Evolutionary conservation across 2,113 vertebrate species (phyloP).

Genomic region (Platycercus adscitus): DNA sequence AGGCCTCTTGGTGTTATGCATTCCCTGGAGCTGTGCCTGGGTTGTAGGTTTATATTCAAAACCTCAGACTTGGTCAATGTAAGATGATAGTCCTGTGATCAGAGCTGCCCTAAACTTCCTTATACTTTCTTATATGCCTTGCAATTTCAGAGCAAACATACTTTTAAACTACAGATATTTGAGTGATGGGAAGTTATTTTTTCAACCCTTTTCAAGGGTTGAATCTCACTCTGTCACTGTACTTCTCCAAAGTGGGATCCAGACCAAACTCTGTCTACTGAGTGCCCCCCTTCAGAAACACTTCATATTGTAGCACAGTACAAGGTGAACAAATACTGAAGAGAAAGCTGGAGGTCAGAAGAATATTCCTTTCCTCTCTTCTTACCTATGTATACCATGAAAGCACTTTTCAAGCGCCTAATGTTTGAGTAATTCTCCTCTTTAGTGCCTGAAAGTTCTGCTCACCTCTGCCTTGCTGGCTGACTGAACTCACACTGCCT

Average conservation of each 20-base stretch:
- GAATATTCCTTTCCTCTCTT: neutral
- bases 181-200: neutral
- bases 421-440: slow-evolving; percentile 25
- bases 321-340: neutral
- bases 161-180: neutral
- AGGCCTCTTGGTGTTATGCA: fast-evolving
- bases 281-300: neutral
- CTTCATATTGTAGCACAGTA: neutral
- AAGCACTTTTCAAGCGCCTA: slow-evolving; percentile 3
- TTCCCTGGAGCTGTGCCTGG: neutral
- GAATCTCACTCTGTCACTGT: neutral
- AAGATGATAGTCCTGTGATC: neutral
- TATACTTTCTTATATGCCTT: neutral
- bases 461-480: slow-evolving; percentile 18
- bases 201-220: neutral
- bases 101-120: neutral
- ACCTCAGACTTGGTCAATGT: neutral
- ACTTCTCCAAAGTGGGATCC: neutral
- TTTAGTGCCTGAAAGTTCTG: slow-evolving; percentile 34
- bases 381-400: neutral
- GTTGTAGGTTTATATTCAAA: neutral
- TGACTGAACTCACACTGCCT: neutral
- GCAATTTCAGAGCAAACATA: neutral
- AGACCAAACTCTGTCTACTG: neutral
- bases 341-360: neutral